Evolutionary conservation across 2,113 vertebrate species (phyloP).

Genomic region (Odocoileus hemionus): DNA sequence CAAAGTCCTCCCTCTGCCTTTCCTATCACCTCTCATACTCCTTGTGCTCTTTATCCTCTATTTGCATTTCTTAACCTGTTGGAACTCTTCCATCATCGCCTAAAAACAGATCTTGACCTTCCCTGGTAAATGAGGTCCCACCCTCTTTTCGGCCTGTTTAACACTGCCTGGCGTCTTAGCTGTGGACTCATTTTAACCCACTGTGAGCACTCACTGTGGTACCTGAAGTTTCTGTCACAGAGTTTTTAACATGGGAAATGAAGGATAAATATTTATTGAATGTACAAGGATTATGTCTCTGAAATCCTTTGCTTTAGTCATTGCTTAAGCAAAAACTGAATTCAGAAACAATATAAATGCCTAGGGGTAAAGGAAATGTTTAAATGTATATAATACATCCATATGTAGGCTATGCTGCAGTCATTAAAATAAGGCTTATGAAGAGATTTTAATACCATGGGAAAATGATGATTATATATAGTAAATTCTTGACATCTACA

Average conservation of each 20-base stretch:
- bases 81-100: neutral
- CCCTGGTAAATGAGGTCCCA: neutral
- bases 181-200: neutral
- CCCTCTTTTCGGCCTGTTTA: neutral
- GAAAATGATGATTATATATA: neutral
- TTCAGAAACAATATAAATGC: neutral
- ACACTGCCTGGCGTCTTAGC: neutral
- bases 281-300: neutral
- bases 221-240: neutral
- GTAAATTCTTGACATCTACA: neutral
- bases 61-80: neutral
- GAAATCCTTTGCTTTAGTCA: neutral
- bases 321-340: neutral
- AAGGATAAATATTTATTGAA: neutral
- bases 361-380: neutral
- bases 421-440: constrained; percentile 4
- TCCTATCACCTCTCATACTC: neutral
- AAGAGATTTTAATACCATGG: neutral
- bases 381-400: neutral
- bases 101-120: neutral
- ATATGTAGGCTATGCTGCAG: neutral
- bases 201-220: neutral
- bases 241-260: neutral
- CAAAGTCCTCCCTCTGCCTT: neutral
- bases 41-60: neutral